Evolutionary conservation across 2,113 vertebrate species (phyloP).

Genomic region (Progne subis): DNA sequence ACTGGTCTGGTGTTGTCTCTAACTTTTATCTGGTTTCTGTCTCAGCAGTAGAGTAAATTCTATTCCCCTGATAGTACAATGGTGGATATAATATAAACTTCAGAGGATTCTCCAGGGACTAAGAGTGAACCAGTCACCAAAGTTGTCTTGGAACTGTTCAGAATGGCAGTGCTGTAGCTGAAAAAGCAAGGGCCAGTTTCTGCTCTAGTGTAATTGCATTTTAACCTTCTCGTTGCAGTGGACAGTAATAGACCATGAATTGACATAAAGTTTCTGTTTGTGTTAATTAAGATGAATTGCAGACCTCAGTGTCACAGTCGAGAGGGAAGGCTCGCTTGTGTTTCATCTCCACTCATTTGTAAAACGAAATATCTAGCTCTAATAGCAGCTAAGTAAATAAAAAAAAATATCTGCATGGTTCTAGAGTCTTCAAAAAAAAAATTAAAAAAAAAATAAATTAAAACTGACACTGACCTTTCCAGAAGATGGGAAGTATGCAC

Average conservation of each 20-base stretch:
- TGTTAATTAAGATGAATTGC: slow-evolving; percentile 23
- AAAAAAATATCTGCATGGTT: slow-evolving; percentile 69
- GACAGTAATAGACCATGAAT: background rate
- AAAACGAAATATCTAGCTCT: slow-evolving; percentile 51
- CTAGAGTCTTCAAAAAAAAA: background rate
- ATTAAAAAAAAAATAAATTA: background rate
- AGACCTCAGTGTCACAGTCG: background rate
- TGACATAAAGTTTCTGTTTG: background rate
- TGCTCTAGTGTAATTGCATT: slow-evolving; percentile 23
- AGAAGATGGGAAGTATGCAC: slow-evolving; percentile 73
- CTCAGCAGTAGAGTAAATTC: slow-evolving; percentile 68
- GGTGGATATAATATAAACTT: slow-evolving; percentile 49
- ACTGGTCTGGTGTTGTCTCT: slow-evolving; percentile 61
- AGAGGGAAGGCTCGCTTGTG: slow-evolving; percentile 11
- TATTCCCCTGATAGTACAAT: slow-evolving; percentile 45
- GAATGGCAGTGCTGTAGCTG: slow-evolving; percentile 37
- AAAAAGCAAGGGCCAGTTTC: slow-evolving; percentile 35
- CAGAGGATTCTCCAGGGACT: slow-evolving; percentile 64
- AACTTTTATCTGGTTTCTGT: slow-evolving; percentile 61
- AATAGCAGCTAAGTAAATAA: slow-evolving; percentile 55
- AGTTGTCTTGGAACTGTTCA: slow-evolving; percentile 60
- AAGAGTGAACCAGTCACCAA: slow-evolving; percentile 58
- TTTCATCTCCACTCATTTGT: slow-evolving; percentile 52
- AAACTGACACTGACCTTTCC: slow-evolving; percentile 73
- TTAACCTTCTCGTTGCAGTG: slow-evolving; percentile 46